Conservation (phyloP, 2,113 vertebrate species). For the Arizona elegans region DNA sequence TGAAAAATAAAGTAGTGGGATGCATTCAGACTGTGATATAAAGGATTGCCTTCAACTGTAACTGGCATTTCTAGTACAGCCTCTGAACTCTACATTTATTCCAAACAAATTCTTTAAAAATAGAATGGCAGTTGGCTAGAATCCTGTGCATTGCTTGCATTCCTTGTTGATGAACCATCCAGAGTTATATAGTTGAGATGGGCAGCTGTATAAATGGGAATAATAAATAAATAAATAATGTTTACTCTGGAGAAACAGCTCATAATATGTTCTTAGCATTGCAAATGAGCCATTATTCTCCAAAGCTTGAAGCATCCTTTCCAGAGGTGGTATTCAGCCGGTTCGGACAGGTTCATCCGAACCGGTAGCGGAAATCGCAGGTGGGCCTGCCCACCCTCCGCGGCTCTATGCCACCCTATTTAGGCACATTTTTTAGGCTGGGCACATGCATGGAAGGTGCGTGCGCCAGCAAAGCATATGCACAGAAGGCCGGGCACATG, state of each 20-base stretch:
- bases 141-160: neutral
- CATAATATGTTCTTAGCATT: neutral
- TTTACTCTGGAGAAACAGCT: neutral
- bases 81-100: neutral
- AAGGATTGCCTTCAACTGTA: neutral
- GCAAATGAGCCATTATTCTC: neutral
- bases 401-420: no score
- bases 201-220: neutral
- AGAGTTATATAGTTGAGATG: neutral
- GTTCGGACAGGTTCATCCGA: no score
- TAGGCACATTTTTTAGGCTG: no score
- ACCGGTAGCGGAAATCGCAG: no score
- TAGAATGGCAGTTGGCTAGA: neutral
- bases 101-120: neutral
- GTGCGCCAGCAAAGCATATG: no score
- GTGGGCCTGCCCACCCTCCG: no score
- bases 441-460: no score
- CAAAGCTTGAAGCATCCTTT: neutral
- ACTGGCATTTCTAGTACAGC: neutral
- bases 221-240: neutral
- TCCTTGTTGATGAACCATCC: neutral
- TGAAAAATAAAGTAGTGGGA: neutral
- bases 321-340: no score
- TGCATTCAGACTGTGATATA: neutral
- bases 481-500: no score